Base-by-base conservation (phyloP, 1,140 invertebrate genomes). In the Listronotus oregonensis region DNA sequence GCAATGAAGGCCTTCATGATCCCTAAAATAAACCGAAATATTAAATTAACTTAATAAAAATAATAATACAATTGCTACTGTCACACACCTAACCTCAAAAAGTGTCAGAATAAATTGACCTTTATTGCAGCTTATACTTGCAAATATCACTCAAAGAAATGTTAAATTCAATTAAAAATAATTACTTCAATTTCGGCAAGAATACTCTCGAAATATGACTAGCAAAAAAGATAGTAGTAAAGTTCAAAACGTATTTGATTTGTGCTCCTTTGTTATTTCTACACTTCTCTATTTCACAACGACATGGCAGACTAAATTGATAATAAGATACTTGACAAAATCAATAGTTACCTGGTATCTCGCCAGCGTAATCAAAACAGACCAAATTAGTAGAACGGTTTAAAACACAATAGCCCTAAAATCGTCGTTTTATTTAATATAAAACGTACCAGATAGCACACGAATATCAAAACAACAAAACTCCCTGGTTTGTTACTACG, bases 1-100 rank as follows among this genome's bases (percentile, higher is more conserved):
- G 86, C 72, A 67, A 84, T 79, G 37, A 85, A 76, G 40, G 80
- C 72, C 79, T 85, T 85, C 86, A 87, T 88, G 55, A 79, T 82
- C 77, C 75, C 77, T 77, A 66, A 14, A 60, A 42, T 10, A 55
- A 21, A 54, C 8, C 40, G 43, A 49, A 61, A 57, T 18, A 61
- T 51, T 18, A 64, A 39, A 6, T 14, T 59, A 46, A n/a, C n/a
- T 37, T n/a, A 67, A 40, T 6, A 56, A 62, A 32, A 40, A 37
- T 50, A 32, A 18, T 18, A 3, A 17, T 11, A 17, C 44, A 18
- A 49, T 21, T 18, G 14, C 7, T 11, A 44, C 43, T 37, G 34
- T 37, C 34, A 27, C 3, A 50, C 15, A 50, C 37, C 39, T 55
- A 55, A 40, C 52, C 52, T 55, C 52, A 55, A 55, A 55, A 10